A percentile compares a stretch with the other conserved stretches of the same genome.
These are phyloP conservation scores for Lasioglossum figueresi DNA, from an alignment of 2,888 invertebrate genomes.

Conservation along the genomic window DNA sequence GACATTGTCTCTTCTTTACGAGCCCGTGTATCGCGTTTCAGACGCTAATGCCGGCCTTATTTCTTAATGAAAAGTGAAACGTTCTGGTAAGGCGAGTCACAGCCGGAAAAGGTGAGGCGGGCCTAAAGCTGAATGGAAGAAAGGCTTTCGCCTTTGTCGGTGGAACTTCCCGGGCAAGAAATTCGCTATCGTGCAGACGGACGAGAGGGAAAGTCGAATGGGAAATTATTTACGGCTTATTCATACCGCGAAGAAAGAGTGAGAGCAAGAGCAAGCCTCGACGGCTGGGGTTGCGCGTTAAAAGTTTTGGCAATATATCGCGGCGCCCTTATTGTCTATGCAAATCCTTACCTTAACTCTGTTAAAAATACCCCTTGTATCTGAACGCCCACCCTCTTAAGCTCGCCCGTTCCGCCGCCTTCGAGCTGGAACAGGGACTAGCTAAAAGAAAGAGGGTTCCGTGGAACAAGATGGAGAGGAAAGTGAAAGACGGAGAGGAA, in stretches of 20 bases:
- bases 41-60: constrained; percentile 53
- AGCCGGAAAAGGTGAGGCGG: constrained; percentile 9
- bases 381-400: constrained; percentile 60
- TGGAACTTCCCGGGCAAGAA: constrained; percentile 7
- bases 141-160: constrained; percentile 42
- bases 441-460: constrained; percentile 7
- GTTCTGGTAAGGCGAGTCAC: constrained; percentile 28
- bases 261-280: constrained; percentile 30
- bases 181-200: constrained; percentile 25
- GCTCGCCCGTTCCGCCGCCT: constrained; percentile 49
- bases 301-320: constrained; percentile 79
- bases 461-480: neutral
- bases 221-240: constrained; percentile 78
- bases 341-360: constrained; percentile 79
- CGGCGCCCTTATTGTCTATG: constrained; percentile 76
- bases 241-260: constrained; percentile 64
- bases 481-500: neutral
- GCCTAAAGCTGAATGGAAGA: constrained; percentile 34
- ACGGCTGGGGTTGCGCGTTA: constrained; percentile 65
- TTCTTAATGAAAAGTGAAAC: constrained; percentile 61
- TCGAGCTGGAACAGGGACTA: neutral
- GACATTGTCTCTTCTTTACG: constrained; percentile 16
- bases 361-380: constrained; percentile 77
- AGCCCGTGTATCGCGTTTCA: constrained; percentile 33
- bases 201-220: constrained; percentile 67